Base-by-base conservation (phyloP, 2,888 invertebrate species). In the Andrena fulva region DNA sequence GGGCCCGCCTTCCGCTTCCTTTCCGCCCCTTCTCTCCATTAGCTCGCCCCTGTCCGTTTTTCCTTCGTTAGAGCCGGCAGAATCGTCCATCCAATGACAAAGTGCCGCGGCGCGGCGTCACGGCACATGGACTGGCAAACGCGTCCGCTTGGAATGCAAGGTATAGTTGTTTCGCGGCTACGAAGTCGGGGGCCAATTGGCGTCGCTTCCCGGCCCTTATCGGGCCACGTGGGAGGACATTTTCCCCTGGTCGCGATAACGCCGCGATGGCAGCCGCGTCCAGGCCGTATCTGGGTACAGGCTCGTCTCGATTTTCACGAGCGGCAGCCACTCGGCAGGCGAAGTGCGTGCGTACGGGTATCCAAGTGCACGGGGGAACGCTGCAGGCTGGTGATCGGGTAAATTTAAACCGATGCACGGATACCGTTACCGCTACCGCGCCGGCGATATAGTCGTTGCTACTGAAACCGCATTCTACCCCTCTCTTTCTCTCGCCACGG, bases 401-500 rank as follows among this genome's bases (percentile, higher is more conserved):
- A 87, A 88, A 88, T 87, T 88, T 77, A 88, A 88, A 85, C 70
- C 87, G 80, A 88, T 85, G 85, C 77, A 82, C 63, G 71, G 80
- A 81, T 88, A 88, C 88, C 88, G 88, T 88, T 88, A 88, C 83
- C 66, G 80, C 80, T 71, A 75, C 81, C 70, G 82, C 77, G 42
- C 54, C 72, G 54, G 66, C 81, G 86, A 87, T 88, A 87, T 69
- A 85, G 87, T 85, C 83, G 75, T 88, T 71, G 83, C 87, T 88
- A 88, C 88, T 85, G 88, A 88, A 88, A 86, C 81, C 85, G 74
- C 82, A 81, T 70, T 72, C 73, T 69, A 24, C 63, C 24, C 35
- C 35, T 27, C 69, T 50, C 27, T 59, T 54, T 60, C 71, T 67
- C 50, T 50, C 62, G 24, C 1, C 63, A 68, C 50, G 50, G 42